phyloP scores from a whole-genome alignment of 2,113 vertebrate species.

The Hippocampus comes region DNA sequence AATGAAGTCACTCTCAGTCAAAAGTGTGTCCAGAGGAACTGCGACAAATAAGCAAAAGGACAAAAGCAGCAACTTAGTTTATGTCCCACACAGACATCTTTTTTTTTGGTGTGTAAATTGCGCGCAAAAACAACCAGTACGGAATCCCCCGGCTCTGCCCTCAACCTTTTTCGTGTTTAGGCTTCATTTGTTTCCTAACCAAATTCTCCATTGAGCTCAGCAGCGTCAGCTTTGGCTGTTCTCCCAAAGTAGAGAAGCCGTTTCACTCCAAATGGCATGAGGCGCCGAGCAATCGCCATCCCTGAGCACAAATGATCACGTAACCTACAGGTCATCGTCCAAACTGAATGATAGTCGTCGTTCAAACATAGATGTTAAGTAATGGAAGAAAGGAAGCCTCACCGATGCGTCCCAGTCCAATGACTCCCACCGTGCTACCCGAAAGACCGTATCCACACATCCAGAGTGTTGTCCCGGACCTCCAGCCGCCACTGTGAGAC shows the following conservation, averaged over 20 bases:
- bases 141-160: not conserved
- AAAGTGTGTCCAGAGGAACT: constrained; percentile 67
- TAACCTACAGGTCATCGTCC: not conserved
- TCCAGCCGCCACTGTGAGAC: constrained; percentile 72
- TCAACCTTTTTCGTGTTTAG: not conserved
- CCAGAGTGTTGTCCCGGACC: constrained; percentile 73
- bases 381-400: constrained; percentile 5
- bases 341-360: not conserved
- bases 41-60: not conserved
- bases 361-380: not conserved
- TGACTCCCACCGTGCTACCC: constrained; percentile 75
- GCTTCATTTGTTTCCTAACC: constrained; percentile 62
- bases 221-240: constrained; percentile 61
- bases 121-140: not conserved
- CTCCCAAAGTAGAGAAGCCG: constrained; percentile 75
- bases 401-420: constrained; percentile 79
- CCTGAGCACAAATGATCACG: constrained; percentile 51
- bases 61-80: not conserved
- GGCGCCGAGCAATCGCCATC: constrained; percentile 71
- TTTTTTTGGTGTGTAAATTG: not conserved
- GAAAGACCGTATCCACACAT: constrained; percentile 70
- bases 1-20: constrained; percentile 60
- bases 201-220: constrained; percentile 73
- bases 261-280: constrained; percentile 78
- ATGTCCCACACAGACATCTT: not conserved